These are phyloP conservation scores for Amblyraja radiata DNA, from an alignment of 2,797 vertebrate genomes.

Conservation along the genomic window DNA sequence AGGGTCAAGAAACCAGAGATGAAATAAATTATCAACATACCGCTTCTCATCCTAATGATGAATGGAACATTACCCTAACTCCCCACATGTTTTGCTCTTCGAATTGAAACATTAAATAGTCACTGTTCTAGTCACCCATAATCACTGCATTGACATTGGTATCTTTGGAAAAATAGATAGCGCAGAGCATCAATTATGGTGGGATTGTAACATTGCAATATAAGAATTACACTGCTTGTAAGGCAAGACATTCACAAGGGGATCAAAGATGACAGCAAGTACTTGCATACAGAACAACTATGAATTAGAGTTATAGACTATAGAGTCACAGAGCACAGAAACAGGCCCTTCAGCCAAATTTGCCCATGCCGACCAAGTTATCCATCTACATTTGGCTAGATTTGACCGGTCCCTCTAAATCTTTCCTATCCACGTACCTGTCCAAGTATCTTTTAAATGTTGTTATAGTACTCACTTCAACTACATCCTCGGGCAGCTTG, in stretches of 20 bases:
- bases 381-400: too few relatives aligned
- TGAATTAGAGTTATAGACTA: background rate
- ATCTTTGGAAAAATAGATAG: background rate
- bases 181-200: background rate
- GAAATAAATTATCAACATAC: background rate
- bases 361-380: too few relatives aligned
- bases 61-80: background rate
- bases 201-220: background rate
- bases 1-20: background rate
- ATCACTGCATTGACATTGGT: background rate
- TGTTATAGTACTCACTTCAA: too few relatives aligned
- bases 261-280: background rate
- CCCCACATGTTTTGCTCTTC: background rate
- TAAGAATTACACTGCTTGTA: background rate
- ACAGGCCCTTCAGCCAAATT: too few relatives aligned
- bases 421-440: too few relatives aligned
- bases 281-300: background rate
- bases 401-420: too few relatives aligned
- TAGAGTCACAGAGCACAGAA: too few relatives aligned
- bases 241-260: background rate
- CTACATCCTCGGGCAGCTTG: too few relatives aligned
- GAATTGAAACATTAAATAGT: background rate
- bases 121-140: background rate
- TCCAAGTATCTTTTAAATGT: too few relatives aligned
- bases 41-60: background rate